Evolutionary conservation across 2,888 invertebrate genomes (phyloP).

Genomic region (Drosophila pseudotakahashii): DNA sequence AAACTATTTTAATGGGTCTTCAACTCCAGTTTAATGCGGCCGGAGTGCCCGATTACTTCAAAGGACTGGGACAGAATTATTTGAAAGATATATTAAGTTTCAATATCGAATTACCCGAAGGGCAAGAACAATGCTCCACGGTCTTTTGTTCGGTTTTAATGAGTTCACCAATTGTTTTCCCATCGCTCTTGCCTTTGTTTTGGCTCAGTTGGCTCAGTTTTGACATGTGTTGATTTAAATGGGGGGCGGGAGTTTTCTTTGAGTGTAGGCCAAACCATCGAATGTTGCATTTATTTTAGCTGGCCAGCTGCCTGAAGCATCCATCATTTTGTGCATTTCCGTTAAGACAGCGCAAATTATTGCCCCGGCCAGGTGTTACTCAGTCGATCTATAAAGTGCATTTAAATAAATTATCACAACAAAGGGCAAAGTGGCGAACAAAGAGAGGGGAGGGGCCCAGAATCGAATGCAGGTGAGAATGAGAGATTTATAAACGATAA

Average conservation of each 20-base stretch:
- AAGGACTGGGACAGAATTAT: slow-evolving; percentile 58
- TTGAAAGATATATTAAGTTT: slow-evolving; percentile 61
- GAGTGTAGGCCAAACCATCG: slow-evolving; percentile 18
- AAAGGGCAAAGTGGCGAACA: slow-evolving; percentile 37
- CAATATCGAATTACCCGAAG: slow-evolving; percentile 63
- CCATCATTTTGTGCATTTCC: slow-evolving; percentile 45
- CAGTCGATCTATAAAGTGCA: slow-evolving; percentile 60
- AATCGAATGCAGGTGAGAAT: slow-evolving; percentile 28
- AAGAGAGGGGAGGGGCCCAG: background rate
- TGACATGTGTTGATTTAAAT: slow-evolving; percentile 54
- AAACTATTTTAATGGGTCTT: slow-evolving; percentile 60
- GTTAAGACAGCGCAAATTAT: slow-evolving; percentile 44
- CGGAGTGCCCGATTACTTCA: slow-evolving; percentile 45
- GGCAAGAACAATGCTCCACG: slow-evolving; percentile 35
- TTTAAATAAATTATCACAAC: slow-evolving; percentile 70
- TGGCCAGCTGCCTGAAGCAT: slow-evolving; percentile 43
- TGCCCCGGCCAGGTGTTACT: slow-evolving; percentile 59
- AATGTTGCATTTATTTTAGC: slow-evolving; percentile 21
- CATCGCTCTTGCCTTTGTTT: slow-evolving; percentile 30
- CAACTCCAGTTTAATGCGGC: slow-evolving; percentile 53
- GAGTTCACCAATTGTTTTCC: slow-evolving; percentile 60
- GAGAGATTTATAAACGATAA: slow-evolving; percentile 44
- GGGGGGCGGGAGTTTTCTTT: background rate
- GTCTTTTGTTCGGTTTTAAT: slow-evolving; percentile 66
- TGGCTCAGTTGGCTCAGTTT: slow-evolving; percentile 49